These are phyloP conservation scores for Loriculus beryllinus DNA, from an alignment of 2,797 vertebrate species.

Conservation along the genomic window DNA sequence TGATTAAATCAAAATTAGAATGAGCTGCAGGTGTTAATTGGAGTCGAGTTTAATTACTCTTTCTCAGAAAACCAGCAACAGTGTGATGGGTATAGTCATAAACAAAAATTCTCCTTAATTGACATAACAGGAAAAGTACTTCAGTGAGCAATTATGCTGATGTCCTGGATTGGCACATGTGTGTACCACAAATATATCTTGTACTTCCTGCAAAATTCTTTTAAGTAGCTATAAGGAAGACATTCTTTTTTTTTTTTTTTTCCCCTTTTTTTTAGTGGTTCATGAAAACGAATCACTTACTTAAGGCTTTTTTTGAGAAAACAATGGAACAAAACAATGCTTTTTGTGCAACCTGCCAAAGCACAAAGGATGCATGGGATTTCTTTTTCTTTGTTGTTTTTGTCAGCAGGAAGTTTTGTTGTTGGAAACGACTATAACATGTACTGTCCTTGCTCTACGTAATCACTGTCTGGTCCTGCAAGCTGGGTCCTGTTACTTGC, in stretches of 20 bases:
- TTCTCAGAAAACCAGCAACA: slow-evolving; percentile 41
- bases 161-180: slow-evolving; percentile 47
- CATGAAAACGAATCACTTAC: slow-evolving; percentile 47
- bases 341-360: slow-evolving; percentile 59
- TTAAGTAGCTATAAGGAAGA: slow-evolving; percentile 57
- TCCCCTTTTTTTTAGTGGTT: background rate
- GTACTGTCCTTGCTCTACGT: slow-evolving; percentile 52
- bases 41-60: slow-evolving; percentile 17
- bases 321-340: slow-evolving; percentile 73
- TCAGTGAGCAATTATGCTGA: slow-evolving; percentile 26
- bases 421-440: slow-evolving; percentile 67
- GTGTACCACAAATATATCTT: slow-evolving; percentile 36
- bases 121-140: slow-evolving; percentile 68
- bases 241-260: background rate
- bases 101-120: slow-evolving; percentile 26
- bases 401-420: slow-evolving; percentile 70
- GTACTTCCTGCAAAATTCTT: slow-evolving; percentile 65
- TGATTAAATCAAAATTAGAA: background rate
- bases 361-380: slow-evolving; percentile 64
- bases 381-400: slow-evolving; percentile 58
- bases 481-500: slow-evolving; percentile 1
- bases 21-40: background rate
- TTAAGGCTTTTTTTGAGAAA: slow-evolving; percentile 60
- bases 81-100: background rate
- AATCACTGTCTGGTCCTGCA: slow-evolving; percentile 57